Base-by-base conservation (phyloP, 2,113 vertebrate species). In the Caretta caretta region DNA sequence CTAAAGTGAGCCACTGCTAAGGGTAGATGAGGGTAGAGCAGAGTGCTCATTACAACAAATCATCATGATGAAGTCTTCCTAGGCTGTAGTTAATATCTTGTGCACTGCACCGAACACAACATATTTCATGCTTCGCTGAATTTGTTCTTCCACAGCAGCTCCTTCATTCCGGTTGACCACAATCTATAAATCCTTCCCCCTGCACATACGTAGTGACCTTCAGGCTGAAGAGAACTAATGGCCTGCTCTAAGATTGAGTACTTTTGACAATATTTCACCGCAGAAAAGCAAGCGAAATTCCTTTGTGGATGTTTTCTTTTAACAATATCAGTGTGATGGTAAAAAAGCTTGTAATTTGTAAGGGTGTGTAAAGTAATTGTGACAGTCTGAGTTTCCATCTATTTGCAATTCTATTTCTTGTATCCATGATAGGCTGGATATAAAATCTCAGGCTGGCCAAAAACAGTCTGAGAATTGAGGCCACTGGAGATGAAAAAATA, bases 101-200 rank as follows among this genome's bases (percentile, higher is more conserved):
- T 91, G 90, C 96, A 90, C 25, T 80, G 86, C 92, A 89, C 97
- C 0, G 0, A 88, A 84, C 17, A 7, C 69, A 90, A 92, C 93
- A 92, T 8, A 91, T 87, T 94, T 90, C 93, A 91, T 49, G 93
- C 93, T 95, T 94, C 62, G 0, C 90, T 95, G 48, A 38, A 90
- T 81, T 83, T 79, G 94, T 82, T 89, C 85, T 81, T 90, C 90
- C 89, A 42, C 80, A 80, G 92, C 83, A 94, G 93, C 89, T 82
- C 93, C 94, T 95, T 94, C 94, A 88, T 62, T 93, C 14, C 46
- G 46, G 9, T 92, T 91, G 84, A 84, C 86, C 82, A 72, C 84
- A 96, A 89, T 83, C 94, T 48, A 4, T 79, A 86, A 95, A 94
- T 93, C 94, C 93, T 91, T 90, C 13, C 87, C 14, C 78, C 53